Conservation (phyloP, 2,888 invertebrate genomes). For the Melangyna quadrimaculata region DNA sequence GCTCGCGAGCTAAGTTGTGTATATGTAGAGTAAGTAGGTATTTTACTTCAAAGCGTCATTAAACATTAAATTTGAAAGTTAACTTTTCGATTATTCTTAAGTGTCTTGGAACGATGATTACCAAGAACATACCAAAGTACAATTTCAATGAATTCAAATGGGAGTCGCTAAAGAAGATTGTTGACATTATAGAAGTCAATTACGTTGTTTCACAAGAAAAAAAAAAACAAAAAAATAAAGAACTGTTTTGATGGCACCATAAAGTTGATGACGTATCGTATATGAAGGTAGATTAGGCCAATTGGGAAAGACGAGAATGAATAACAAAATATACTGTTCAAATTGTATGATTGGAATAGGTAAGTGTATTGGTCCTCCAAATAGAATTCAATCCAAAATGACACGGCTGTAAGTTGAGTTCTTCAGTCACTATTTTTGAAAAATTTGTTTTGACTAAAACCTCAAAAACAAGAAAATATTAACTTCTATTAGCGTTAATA, state of each 20-base stretch:
- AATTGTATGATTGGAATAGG: too few species aligned
- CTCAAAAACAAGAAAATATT: too few species aligned
- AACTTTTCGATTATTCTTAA: conserved; percentile 39
- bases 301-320: too few species aligned
- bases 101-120: conserved; percentile 13
- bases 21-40: too few species aligned
- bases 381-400: too few species aligned
- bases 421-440: too few species aligned
- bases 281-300: too few species aligned
- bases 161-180: neutral
- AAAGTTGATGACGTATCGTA: neutral
- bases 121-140: neutral
- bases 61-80: conserved; percentile 42
- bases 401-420: too few species aligned
- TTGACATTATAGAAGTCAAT: neutral
- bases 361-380: too few species aligned
- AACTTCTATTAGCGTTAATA: too few species aligned
- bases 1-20: neutral
- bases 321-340: too few species aligned
- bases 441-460: too few species aligned
- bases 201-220: neutral
- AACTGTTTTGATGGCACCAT: neutral
- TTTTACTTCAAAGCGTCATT: conserved; percentile 14
- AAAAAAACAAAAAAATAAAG: neutral
- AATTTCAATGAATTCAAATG: neutral